Base-by-base conservation (phyloP, 1,140 invertebrate species). In the Zaprionus kolodkinae region DNA sequence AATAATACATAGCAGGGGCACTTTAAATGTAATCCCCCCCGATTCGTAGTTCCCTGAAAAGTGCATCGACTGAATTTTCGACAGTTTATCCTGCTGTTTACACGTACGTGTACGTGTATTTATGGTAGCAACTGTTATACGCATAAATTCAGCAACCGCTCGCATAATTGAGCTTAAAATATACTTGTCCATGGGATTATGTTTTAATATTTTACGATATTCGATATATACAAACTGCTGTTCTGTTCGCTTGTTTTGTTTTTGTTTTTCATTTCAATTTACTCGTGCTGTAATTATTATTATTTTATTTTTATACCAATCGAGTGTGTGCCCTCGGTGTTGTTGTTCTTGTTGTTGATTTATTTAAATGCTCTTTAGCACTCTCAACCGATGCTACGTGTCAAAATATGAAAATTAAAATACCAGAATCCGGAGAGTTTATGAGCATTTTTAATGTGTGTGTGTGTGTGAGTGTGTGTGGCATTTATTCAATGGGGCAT, bases 401-500 rank as follows among this genome's bases (percentile, higher is more conserved):
- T 87, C 84, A 87, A 88, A 87, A 83, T 83, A 87, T 88, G 76
- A 83, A 87, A 78, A 80, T 88, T 68, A 72, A 83, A 87, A 87
- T 82, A 79, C 79, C 76, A 55, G 45, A 38, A 43, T 36, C 7
- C 25, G 35, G 27, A 3, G 12, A 54, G 11, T 57, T 57, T 50
- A 48, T 25, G 55, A 21, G 30, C 15, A 30, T 35, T 73, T 60
- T 56, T 45, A 86, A 86, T 81, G 54, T 62, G 61, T 62, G 61
- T 63, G 69, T 56, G 36, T 81, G 81, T 81, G 69, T 56, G 36
- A 81, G 81, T 81, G 54, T 62, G 61, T 62, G 61, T 60, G 69
- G 65, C 70, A 81, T 72, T 72, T 76, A 79, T 72, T 65, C 72
- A 62, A 68, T 52, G 52, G 43, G n/a, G 61, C 61, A 60, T 71